Evolutionary conservation across 1,140 invertebrate genomes (phyloP).

Genomic region (Eubasilissa regina): DNA sequence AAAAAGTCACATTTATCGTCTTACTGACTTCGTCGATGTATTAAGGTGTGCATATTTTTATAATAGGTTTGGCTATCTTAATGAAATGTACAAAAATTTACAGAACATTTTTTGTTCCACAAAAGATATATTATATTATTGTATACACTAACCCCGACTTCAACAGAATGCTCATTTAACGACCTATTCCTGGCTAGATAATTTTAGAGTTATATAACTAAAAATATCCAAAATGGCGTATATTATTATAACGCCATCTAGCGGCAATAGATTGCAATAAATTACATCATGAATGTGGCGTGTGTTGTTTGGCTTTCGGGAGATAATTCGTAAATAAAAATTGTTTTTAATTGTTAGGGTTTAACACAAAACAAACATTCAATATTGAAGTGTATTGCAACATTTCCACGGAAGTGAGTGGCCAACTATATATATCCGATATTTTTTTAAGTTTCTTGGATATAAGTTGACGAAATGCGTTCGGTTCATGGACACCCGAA

Average conservation of each 20-base stretch:
- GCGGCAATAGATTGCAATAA: constrained; percentile 21
- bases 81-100: not conserved
- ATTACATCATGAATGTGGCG: constrained; percentile 72
- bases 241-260: constrained; percentile 47
- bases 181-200: constrained; percentile 5
- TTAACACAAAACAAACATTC: constrained; percentile 40
- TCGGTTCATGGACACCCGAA: constrained; percentile 69
- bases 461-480: constrained; percentile 61
- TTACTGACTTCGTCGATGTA: no score
- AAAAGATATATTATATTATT: not conserved
- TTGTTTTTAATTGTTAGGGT: constrained; percentile 56
- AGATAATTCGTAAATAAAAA: constrained; percentile 72
- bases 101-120: no score
- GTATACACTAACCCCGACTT: not conserved
- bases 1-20: no score
- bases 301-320: constrained; percentile 72
- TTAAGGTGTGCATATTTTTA: no score
- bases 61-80: not conserved
- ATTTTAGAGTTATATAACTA: constrained; percentile 13
- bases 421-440: constrained; percentile 26
- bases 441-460: constrained; percentile 40
- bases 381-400: constrained; percentile 36
- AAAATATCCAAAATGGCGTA: constrained; percentile 40
- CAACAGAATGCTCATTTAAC: not conserved
- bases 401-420: constrained; percentile 32